Percentiles rank a stretch among this genome's conserved stretches.
These are phyloP conservation scores for Bruchidius siliquastri DNA, from an alignment of 2,888 invertebrate species.

Conservation along the genomic window DNA sequence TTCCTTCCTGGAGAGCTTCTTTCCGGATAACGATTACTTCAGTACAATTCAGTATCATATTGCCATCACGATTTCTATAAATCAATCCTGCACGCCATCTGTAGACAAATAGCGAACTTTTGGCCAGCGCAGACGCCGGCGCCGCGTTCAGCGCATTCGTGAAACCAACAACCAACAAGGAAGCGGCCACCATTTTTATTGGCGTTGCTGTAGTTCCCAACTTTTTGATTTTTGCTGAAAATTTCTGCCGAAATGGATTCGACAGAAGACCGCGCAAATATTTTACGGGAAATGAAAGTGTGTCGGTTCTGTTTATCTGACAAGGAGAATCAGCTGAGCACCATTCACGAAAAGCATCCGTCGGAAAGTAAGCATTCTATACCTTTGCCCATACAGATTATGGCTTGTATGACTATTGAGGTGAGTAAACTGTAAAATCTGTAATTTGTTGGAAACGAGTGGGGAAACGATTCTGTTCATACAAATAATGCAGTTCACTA, in stretches of 20 bases:
- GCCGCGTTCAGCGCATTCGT: not conserved
- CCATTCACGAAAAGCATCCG: constrained; percentile 61
- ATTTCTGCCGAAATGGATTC: not conserved
- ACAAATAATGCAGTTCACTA: not conserved
- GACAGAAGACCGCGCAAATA: constrained; percentile 30
- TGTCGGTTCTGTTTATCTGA: constrained; percentile 69
- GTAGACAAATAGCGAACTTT: not conserved
- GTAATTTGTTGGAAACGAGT: too few species aligned
- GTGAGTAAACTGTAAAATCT: constrained; percentile 45
- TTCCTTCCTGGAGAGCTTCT: too few species aligned
- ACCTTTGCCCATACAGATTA: constrained; percentile 68
- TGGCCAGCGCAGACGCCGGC: not conserved
- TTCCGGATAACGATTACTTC: too few species aligned
- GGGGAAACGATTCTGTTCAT: too few species aligned
- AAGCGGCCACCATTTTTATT: not conserved
- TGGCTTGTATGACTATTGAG: constrained; percentile 74
- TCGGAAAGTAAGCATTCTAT: constrained; percentile 55
- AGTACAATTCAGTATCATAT: not conserved
- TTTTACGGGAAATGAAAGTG: constrained; percentile 57
- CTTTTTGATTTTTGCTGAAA: not conserved
- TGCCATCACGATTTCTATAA: not conserved
- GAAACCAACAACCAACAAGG: not conserved
- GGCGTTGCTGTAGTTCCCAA: not conserved
- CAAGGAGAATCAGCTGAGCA: constrained; percentile 58
- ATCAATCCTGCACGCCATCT: not conserved